Evolutionary conservation across 2,888 invertebrate genomes (phyloP), one percentile per base, ranked within the genome.

Genomic region (Melanophora roralis): DNA sequence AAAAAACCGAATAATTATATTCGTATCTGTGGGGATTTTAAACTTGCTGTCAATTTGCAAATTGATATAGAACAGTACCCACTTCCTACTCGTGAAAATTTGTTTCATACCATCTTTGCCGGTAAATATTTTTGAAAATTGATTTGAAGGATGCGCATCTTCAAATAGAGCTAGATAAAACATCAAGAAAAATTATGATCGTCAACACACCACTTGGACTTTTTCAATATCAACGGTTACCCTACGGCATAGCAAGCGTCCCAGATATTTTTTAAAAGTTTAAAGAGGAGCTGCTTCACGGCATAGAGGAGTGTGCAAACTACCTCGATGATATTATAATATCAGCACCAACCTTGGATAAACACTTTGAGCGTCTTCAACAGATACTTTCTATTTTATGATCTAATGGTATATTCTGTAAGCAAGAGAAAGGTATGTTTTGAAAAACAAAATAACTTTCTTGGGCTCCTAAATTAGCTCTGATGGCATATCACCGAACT

Each of bases 171-270:
- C n/a, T 74, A 3, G 68, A 73, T n/a, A 64, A 73, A 3, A n/a
- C 36, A 49, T 60, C 71, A 4, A 75, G 74, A 55, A 2, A 67
- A 43, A n/a, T 79, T 6, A 65, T 78, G 71, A 67, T 86, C 2
- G 64, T 3, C 43, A 76, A 51, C 55, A 60, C 16, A n/a, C 74
- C 77, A 78, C 47, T 16, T 74, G 6, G 68, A 73, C 11, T 64
- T 68, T 6, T 9, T 89, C 82, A 81, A 49, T 85, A 86, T 38
- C 85, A 86, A 38, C 83, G 88, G 19, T 73, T 89, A 38, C 86
- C 87, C 1, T 88, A 86, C 82, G 89, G 89, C 12, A 85, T 88
- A n/a, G 84, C 85, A 3, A 88, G 88, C 16, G 85, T 86, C 7
- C 85, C 85, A 6, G 86, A 87, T 49, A 79, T 78, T 19, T 73